Percentiles rank a stretch among this genome's conserved stretches.
These are phyloP conservation scores for Lithobates sylvaticus DNA, from an alignment of 2,797 vertebrate species.

Conservation along the genomic window DNA sequence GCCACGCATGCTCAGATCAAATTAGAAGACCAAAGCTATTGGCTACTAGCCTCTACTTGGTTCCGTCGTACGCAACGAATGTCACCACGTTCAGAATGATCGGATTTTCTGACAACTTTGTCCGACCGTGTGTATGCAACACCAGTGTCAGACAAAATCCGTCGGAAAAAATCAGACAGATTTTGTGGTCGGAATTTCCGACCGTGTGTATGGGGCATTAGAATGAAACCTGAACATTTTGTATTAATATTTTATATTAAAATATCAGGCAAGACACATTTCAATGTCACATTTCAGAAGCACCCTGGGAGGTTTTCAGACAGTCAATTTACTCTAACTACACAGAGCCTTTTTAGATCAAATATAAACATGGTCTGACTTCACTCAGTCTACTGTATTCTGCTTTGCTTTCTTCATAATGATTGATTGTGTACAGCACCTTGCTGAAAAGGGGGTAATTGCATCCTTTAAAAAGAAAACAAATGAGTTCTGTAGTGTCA, in stretches of 20 bases:
- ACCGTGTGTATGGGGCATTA: too few relatives aligned
- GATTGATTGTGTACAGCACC: conserved; percentile 62
- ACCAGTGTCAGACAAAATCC: too few relatives aligned
- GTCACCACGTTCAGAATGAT: too few relatives aligned
- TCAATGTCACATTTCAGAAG: conserved; percentile 48
- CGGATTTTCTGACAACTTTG: too few relatives aligned
- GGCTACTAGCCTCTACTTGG: too few relatives aligned
- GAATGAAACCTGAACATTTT: neutral
- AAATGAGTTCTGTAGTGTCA: conserved; percentile 23
- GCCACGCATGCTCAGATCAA: too few relatives aligned
- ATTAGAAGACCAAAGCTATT: too few relatives aligned
- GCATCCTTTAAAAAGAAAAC: conserved; percentile 56
- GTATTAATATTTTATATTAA: neutral
- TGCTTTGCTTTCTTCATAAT: conserved; percentile 40
- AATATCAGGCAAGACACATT: conserved; percentile 50
- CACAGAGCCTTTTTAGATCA: conserved; percentile 55
- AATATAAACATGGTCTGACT: conserved; percentile 24
- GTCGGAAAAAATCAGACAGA: too few relatives aligned
- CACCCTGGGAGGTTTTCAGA: conserved; percentile 57
- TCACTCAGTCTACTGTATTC: neutral
- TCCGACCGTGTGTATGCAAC: too few relatives aligned
- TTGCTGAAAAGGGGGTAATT: conserved; percentile 66
- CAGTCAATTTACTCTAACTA: conserved; percentile 64
- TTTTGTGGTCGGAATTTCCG: too few relatives aligned
- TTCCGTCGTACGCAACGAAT: too few relatives aligned